Percentiles rank a stretch among this genome's conserved stretches.
These are phyloP conservation scores for Xenopus borealis DNA, from an alignment of 2,113 vertebrate genomes.

Conservation along the genomic window DNA sequence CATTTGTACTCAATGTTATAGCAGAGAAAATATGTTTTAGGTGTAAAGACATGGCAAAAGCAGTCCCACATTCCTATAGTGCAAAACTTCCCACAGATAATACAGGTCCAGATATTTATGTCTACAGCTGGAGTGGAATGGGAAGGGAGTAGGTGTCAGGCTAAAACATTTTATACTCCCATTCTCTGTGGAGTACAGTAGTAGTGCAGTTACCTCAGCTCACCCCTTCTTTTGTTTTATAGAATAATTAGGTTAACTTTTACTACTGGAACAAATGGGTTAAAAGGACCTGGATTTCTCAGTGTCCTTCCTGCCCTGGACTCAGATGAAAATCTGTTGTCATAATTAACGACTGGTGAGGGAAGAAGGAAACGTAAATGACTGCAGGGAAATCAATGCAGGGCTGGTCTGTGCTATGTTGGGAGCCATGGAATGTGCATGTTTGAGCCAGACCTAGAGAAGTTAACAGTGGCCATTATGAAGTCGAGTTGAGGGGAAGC, in stretches of 20 bases:
- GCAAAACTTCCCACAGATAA: no score
- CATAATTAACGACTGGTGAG: slow-evolving; percentile 9
- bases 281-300: background rate
- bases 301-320: background rate
- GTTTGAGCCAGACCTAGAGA: background rate
- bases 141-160: background rate
- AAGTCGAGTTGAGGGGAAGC: background rate
- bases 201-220: slow-evolving; percentile 5
- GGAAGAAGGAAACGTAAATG: background rate
- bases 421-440: background rate
- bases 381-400: slow-evolving; percentile 1
- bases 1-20: no score
- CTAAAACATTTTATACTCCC: slow-evolving; percentile 12
- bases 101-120: background rate
- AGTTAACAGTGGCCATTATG: background rate
- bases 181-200: slow-evolving; percentile 3
- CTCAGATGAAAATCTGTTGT: background rate
- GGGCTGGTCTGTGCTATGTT: background rate
- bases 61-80: no score
- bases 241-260: background rate
- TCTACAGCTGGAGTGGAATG: background rate
- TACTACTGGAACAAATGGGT: background rate
- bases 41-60: no score
- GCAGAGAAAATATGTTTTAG: no score
- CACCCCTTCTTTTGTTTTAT: background rate